Base-by-base conservation (phyloP, 1,140 invertebrate species). In the Phortica variegata region DNA sequence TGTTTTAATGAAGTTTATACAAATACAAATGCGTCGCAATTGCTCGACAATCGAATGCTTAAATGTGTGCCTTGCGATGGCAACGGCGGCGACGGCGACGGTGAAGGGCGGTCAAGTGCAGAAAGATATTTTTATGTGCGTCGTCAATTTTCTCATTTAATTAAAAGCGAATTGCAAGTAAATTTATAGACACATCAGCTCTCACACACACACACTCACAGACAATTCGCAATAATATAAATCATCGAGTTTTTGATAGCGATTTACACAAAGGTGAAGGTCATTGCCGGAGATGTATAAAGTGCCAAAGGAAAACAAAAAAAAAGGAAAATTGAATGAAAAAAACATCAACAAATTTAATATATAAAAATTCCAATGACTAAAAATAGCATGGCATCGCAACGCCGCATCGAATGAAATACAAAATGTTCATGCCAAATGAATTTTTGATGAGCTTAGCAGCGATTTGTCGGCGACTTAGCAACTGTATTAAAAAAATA, bases 1-100 rank as follows among this genome's bases (percentile, higher is more conserved):
- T n/a, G n/a, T n/a, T n/a, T n/a, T n/a, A 66, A 66, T 66, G 68
- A 68, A 68, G 63, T 66, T 66, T 68, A 55, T n/a, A 26, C 57
- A 44, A 48, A 45, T 40, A 56, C 46, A 56, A 54, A 62, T 66
- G 68, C 63, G 23, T 26, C 23, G 5, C 23, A 26, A 26, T 26
- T 26, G 23, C n/a, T n/a, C n/a, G n/a, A n/a, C n/a, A n/a, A n/a
- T n/a, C n/a, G n/a, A n/a, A n/a, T n/a, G n/a, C n/a, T n/a, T 54
- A 59, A 54, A 42, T 15, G 33, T 34, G 33, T 15, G 33, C 33
- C 12, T 34, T 34, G 17, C 6, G 37, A 23, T 19, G 34, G 13
- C 21, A 41, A 20, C 49, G 38, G 12, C 34, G 51, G 17, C 20
- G 45, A 10, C 6, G 26, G 9, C 40, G 41, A 41, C 2, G 2